Conservation (phyloP, 2,888 invertebrate genomes). For the Bombyx huttoni region DNA sequence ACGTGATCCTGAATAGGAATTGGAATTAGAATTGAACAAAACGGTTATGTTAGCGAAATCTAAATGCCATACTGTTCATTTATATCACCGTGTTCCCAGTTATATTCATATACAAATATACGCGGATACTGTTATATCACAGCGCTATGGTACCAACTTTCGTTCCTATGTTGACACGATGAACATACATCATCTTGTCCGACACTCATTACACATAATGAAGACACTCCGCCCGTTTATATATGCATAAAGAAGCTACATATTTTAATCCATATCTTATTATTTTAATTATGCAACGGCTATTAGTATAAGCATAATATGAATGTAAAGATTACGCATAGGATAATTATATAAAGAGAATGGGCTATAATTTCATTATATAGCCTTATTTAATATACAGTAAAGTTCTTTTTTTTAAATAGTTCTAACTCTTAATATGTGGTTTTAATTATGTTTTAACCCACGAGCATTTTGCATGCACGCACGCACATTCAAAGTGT, state of each 20-base stretch:
- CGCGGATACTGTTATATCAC: slow-evolving; percentile 47
- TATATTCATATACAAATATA: slow-evolving; percentile 31
- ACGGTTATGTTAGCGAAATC: neutral
- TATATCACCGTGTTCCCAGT: slow-evolving; percentile 5
- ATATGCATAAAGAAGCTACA: slow-evolving; percentile 4
- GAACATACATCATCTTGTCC: slow-evolving; percentile 12
- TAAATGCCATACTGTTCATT: neutral
- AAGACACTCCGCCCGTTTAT: slow-evolving; percentile 5
- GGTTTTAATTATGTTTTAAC: neutral
- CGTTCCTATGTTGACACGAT: slow-evolving; percentile 25
- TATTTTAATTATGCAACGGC: neutral
- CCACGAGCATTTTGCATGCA: neutral
- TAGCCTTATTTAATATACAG: neutral
- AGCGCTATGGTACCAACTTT: slow-evolving; percentile 30
- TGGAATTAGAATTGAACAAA: too few species aligned
- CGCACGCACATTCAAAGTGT: neutral
- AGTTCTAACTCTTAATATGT: too few species aligned
- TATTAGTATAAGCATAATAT: neutral
- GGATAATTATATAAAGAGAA: neutral
- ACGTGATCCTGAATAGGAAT: too few species aligned
- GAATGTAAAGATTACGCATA: neutral
- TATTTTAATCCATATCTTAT: neutral
- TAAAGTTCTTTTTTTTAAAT: too few species aligned
- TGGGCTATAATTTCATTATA: neutral
- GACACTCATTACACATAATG: slow-evolving; percentile 11